These are phyloP conservation scores for Semicossyphus pulcher DNA, from an alignment of 2,113 vertebrate species.

Conservation along the genomic window DNA sequence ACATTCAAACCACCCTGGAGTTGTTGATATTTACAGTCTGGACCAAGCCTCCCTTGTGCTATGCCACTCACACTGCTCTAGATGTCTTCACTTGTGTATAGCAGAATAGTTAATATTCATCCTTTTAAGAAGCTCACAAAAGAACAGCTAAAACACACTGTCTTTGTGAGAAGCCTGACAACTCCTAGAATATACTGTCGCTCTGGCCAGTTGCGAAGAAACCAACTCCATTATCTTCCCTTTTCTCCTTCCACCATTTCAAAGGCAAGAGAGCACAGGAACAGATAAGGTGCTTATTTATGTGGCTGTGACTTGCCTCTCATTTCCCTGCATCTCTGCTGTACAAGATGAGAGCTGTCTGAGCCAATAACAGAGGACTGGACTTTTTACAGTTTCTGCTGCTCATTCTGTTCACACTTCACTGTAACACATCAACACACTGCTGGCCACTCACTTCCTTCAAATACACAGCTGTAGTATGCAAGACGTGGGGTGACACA, in stretches of 20 bases:
- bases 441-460: background rate
- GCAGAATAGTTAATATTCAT: background rate
- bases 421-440: background rate
- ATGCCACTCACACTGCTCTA: too few relatives aligned
- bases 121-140: slow-evolving; percentile 21
- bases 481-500: background rate
- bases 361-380: background rate
- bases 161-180: slow-evolving; percentile 20
- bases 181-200: slow-evolving; percentile 22
- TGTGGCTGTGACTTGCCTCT: slow-evolving; percentile 33
- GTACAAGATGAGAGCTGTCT: background rate
- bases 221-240: slow-evolving; percentile 1
- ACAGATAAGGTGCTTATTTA: slow-evolving; percentile 44
- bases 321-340: slow-evolving; percentile 18
- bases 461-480: background rate
- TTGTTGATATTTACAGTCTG: background rate
- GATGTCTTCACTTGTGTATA: background rate
- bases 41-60: background rate
- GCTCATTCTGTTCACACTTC: slow-evolving; percentile 1
- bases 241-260: slow-evolving; percentile 7
- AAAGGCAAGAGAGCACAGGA: slow-evolving; percentile 32
- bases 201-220: slow-evolving; percentile 16
- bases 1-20: background rate
- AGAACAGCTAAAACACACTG: background rate
- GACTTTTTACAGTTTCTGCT: background rate